Evolutionary conservation across 2,113 vertebrate species (phyloP), one percentile per base, ranked within the genome.

Genomic region (Dunckerocampus dactyliophorus): DNA sequence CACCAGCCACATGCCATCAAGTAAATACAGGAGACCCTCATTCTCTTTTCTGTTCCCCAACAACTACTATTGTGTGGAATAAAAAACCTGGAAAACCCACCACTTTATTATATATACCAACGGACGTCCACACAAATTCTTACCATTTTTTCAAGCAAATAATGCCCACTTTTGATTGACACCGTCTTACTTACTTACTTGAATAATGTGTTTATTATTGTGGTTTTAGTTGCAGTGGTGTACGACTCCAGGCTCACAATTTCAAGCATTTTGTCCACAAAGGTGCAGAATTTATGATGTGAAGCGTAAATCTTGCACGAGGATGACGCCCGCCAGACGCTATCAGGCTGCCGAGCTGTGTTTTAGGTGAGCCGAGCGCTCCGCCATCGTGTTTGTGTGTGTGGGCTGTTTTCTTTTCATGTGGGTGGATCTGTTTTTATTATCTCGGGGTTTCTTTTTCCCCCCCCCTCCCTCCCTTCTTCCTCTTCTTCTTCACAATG

Each of bases 231-330:
- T 14, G 39, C 39, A 43, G 31, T 34, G 31, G 24, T 28, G 24
- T 28, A 28, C 24, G 5, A 39, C 9, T 11, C 37, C 9, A 8
- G 50, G 24, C 55, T 81, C 34, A 62, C 74, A 73, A 84, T 82
- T 81, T 84, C 73, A 83, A 78, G 81, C 65, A 85, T 88, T 89
- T 83, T 70, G 74, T 83, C 76, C 84, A 75, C 39, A 47, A 72
- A 84, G 86, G 85, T 83, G 81, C 82, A 84, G 80, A 89, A 82
- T 82, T 77, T 84, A 79, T 83, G 85, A 88, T 79, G 76, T 51
- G 82, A 80, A 20, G n/a, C 69, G 49, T 81, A 80, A 87, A 89
- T 91, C 80, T 90, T 88, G 85, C 88, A 84, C 59, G 73, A 80
- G 72, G 78, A 71, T 82, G 88, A 81, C 75, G 85, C 67, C 69